Evolutionary conservation across 2,797 vertebrate genomes (phyloP).

Genomic region (Bovichtus diacanthus): DNA sequence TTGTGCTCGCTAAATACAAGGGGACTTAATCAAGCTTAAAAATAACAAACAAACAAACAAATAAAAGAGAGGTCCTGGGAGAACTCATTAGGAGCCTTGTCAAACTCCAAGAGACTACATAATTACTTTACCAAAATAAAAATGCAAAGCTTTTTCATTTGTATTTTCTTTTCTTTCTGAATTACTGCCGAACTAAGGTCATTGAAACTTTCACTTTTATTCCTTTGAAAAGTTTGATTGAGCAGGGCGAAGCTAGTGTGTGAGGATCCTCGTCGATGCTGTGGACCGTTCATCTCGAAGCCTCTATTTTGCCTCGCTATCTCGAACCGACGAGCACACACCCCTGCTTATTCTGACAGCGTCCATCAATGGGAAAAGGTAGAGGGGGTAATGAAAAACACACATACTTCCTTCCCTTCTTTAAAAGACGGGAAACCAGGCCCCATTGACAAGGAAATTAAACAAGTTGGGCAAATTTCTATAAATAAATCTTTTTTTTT

Average conservation of each 20-base stretch:
- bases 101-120: constrained; percentile 90
- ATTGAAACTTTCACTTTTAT: constrained; percentile 82
- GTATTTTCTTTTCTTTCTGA: constrained; percentile 79
- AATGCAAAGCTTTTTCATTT: constrained; percentile 88
- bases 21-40: constrained; percentile 90
- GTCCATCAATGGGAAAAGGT: constrained; percentile 58
- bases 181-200: constrained; percentile 89
- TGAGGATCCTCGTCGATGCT: not conserved
- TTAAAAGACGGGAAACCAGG: constrained; percentile 76
- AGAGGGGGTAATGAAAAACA: constrained; percentile 42
- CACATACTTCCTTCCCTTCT: constrained; percentile 64
- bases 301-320: not conserved
- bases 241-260: constrained; percentile 59
- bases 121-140: constrained; percentile 89
- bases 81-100: constrained; percentile 90
- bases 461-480: constrained; percentile 84
- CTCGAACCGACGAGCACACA: not conserved
- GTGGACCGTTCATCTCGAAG: not conserved
- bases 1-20: constrained; percentile 88
- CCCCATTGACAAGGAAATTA: constrained; percentile 78
- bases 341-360: constrained; percentile 63
- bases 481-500: constrained; percentile 84
- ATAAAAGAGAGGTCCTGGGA: constrained; percentile 87
- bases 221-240: constrained; percentile 83
- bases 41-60: constrained; percentile 90